Percentiles rank a stretch among this genome's conserved stretches.
phyloP scores from a whole-genome alignment of 2,888 invertebrate species.

The Autographa gamma region DNA sequence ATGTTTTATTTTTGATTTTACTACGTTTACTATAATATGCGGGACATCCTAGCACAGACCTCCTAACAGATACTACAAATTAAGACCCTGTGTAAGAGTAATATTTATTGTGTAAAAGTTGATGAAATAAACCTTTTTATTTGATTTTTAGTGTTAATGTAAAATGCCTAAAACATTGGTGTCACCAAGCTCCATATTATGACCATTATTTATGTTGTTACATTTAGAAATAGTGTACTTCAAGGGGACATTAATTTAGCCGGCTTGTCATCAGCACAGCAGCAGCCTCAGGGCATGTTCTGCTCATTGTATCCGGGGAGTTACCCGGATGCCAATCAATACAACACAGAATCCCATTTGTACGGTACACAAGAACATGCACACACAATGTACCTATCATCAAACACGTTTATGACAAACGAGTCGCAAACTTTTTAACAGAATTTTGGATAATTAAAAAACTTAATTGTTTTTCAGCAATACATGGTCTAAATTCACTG shows the following conservation, averaged over 20 bases:
- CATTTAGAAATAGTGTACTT: background rate
- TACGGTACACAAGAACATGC: background rate
- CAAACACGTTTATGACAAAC: background rate
- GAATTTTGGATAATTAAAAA: background rate
- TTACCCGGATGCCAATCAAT: conserved; percentile 45
- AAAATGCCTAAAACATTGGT: no score
- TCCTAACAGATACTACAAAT: no score
- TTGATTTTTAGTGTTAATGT: no score
- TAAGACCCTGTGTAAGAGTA: no score
- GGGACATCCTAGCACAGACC: no score
- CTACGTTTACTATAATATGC: no score
- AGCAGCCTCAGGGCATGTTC: conserved; percentile 46
- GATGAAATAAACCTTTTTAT: no score
- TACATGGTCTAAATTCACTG: no score
- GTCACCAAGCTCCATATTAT: no score
- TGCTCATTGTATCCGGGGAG: conserved; percentile 37
- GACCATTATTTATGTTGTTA: background rate
- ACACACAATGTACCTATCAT: background rate
- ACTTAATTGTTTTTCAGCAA: no score
- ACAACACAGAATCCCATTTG: conserved; percentile 25
- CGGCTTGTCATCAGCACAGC: background rate
- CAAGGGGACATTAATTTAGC: background rate
- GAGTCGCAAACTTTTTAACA: background rate
- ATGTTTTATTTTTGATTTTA: no score
- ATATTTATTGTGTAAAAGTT: no score